Conservation (phyloP, 1,140 invertebrate genomes). For the Magallana angulata region DNA sequence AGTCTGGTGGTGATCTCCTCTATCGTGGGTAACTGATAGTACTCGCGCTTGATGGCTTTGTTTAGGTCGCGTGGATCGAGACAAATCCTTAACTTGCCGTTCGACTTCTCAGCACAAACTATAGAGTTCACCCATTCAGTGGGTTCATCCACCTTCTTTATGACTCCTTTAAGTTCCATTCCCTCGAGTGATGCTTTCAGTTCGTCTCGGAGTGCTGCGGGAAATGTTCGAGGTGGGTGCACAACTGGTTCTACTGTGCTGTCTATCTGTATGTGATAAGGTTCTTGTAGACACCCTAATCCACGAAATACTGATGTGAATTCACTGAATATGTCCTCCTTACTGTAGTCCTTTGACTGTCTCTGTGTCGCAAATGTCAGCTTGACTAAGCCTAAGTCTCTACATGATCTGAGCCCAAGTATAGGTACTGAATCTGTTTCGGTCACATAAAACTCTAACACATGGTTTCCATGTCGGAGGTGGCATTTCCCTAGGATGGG, state of each 20-base stretch:
- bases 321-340: neutral
- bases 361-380: neutral
- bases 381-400: slow-evolving; percentile 38
- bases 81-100: slow-evolving; percentile 42
- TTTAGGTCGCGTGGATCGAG: too few relatives aligned
- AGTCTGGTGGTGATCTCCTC: neutral
- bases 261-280: slow-evolving; percentile 46
- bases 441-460: too few relatives aligned
- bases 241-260: slow-evolving; percentile 39
- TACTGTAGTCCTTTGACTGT: neutral
- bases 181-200: too few relatives aligned
- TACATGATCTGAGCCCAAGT: slow-evolving; percentile 40
- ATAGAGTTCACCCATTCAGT: too few relatives aligned
- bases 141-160: too few relatives aligned
- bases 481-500: too few relatives aligned
- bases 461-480: too few relatives aligned
- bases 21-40: too few relatives aligned
- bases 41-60: too few relatives aligned
- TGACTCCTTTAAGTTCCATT: too few relatives aligned
- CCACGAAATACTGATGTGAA: neutral
- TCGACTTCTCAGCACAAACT: slow-evolving; percentile 22
- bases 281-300: slow-evolving; percentile 45
- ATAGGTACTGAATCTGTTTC: neutral
- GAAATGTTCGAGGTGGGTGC: neutral
- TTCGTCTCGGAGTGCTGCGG: too few relatives aligned